A percentile compares a stretch with the other conserved stretches of the same genome.
Evolutionary conservation across 2,113 vertebrate species (phyloP).

Genomic region (Setophaga kirtlandii): DNA sequence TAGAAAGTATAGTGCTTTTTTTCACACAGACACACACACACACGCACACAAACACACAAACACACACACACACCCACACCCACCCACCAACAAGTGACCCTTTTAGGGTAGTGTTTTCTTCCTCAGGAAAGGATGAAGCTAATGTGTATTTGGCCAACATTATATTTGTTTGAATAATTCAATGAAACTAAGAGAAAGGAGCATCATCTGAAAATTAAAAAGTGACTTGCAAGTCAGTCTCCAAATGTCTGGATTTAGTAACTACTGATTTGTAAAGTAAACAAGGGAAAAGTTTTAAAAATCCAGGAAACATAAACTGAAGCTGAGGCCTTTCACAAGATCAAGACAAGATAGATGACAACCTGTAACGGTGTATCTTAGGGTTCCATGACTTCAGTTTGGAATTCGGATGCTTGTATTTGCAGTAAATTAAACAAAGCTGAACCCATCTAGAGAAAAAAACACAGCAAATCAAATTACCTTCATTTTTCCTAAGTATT

Average conservation of each 20-base stretch:
- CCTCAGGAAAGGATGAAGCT: not conserved
- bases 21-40: not conserved
- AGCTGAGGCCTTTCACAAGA: slow-evolving; percentile 68
- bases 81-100: not conserved
- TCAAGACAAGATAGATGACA: slow-evolving; percentile 73
- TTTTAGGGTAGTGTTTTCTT: not conserved
- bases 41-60: not conserved
- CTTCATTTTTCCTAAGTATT: slow-evolving; percentile 61
- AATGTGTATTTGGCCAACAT: not conserved
- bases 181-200: slow-evolving; percentile 13
- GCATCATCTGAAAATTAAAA: not conserved
- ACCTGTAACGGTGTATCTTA: slow-evolving; percentile 74
- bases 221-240: slow-evolving; percentile 9
- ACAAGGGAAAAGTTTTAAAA: slow-evolving; percentile 38
- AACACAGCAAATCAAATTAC: slow-evolving; percentile 70
- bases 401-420: slow-evolving; percentile 71
- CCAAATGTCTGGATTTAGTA: not conserved
- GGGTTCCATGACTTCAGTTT: slow-evolving; percentile 73
- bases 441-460: slow-evolving; percentile 74
- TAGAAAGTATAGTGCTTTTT: slow-evolving; percentile 26
- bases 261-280: slow-evolving; percentile 10
- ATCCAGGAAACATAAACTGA: slow-evolving; percentile 63
- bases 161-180: slow-evolving; percentile 20
- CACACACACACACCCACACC: not conserved
- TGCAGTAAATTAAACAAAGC: slow-evolving; percentile 74